Evolutionary conservation across 2,797 vertebrate species (phyloP), one percentile per base, ranked within the genome.

Genomic region (Manis crassicaudata): DNA sequence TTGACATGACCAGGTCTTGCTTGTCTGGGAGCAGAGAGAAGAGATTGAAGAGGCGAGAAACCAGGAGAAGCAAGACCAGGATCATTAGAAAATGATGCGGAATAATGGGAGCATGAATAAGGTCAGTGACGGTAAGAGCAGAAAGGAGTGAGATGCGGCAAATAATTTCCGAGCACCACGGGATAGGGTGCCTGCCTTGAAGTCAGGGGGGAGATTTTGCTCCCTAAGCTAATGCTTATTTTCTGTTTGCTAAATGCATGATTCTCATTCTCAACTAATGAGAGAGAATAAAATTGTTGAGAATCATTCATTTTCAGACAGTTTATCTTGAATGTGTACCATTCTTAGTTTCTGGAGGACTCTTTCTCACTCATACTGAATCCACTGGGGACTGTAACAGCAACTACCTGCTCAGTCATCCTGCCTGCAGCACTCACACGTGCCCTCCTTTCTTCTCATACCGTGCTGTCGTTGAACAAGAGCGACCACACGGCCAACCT

Each of bases 361-460:
- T 63, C 79, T 60, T 73, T 46, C 46, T 37, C 32, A 23, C 46
- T 75, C 54, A 5, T 94, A 35, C 35, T 8, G 40, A 80, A 35
- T 83, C 21, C 23, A 32, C 35, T 25, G 14, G 81, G 54, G 65
- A 54, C 6, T 8, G 0, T 32, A 29, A 52, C 54, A 9, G 37
- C 72, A 79, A 65, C 40, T 11, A 1, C 50, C 62, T 67, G 58
- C 13, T 35, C n/a, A 16, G 62, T 6, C n/a, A 18, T n/a, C 23
- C 62, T 27, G 32, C 21, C 21, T 7, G 17, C 18, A 50, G 52
- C 21, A 7, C 85, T 70, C 81, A 72, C 29, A 81, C 17, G 65
- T 12, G 9, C 43, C 37, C 79, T 76, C 77, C 54, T 82, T 65
- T 76, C 63, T 86, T 90, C 96, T 94, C 92, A 90, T 18, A 58